Conservation (phyloP, 2,113 vertebrate species). For the Pionites leucogaster region DNA sequence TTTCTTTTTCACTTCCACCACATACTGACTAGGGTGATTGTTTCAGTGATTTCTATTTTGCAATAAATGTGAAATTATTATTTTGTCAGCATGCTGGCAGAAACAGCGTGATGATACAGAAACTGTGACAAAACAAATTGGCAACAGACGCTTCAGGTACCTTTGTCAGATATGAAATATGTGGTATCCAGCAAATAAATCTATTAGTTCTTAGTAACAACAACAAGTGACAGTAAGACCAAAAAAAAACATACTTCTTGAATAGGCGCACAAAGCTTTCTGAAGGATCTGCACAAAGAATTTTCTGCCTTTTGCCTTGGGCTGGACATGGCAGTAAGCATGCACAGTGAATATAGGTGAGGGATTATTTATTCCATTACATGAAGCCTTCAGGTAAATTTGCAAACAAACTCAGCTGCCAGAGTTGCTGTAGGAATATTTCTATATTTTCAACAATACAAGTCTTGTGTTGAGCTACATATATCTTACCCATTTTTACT, state of each 20-base stretch:
- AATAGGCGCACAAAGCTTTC: background rate
- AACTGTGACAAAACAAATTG: slow-evolving; percentile 40
- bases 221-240: background rate
- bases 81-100: slow-evolving; percentile 50
- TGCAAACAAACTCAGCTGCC: background rate
- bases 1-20: background rate
- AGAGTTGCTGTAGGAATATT: background rate
- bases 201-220: slow-evolving; percentile 3
- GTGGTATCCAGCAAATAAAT: slow-evolving; percentile 14
- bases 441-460: background rate
- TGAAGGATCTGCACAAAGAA: background rate
- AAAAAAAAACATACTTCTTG: background rate
- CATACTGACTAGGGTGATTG: slow-evolving; percentile 5
- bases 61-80: slow-evolving; percentile 52
- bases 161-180: slow-evolving; percentile 35
- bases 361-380: background rate
- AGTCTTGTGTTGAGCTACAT: background rate
- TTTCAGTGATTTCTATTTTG: slow-evolving; percentile 43
- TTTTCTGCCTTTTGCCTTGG: background rate
- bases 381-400: background rate
- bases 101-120: slow-evolving; percentile 13
- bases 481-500: background rate
- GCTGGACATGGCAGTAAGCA: background rate
- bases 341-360: background rate
- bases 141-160: slow-evolving; percentile 14